Base-by-base conservation (phyloP, 2,113 vertebrate genomes). In the Calyptommatus sinebrachiatus region DNA sequence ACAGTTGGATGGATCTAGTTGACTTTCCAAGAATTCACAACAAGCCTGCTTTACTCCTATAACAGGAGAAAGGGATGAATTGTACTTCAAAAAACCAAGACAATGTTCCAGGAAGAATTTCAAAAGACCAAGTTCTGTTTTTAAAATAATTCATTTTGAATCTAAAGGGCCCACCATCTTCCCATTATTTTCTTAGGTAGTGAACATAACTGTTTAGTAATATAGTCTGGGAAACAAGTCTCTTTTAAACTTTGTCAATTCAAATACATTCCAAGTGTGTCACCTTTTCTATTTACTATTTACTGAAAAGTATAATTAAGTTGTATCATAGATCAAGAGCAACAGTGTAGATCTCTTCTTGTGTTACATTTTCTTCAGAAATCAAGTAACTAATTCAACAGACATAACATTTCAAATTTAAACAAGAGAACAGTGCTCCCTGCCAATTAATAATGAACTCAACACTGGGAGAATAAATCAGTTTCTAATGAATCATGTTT, bases 1-100 rank as follows among this genome's bases (percentile, higher is more conserved):
- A 89, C 98, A 99, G 92, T 99, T 99, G 78, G 98, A 96, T 28
- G 98, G 98, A 94, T 99, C 98, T 71, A 99, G 91, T 89, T 99
- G 98, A 92, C 97, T 97, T 93, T 99, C 98, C 90, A 99, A 90
- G 91, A 99, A 99, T 85, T 99, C 98, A 88, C 98, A 99, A 90
- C 98, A 99, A 18, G 98, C 98, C 91, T 99, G 95, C 90, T 99
- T 99, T 89, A 99, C 98, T 85, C 98, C 98, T 99, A 89, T 1
- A 80, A 85, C 80, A 89, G 86, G 92, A 91, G n/a, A 84, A 78
- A 90, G 75, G 16, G 74, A 83, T 31, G 18, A 31, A 68, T 61
- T 61, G 20, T 4, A 76, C 21, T 61, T 88, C 62, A 90, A 82
- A 77, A 86, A 0, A n/a, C 79, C 82, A 72, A 69, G 73, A 45